phyloP scores from a whole-genome alignment of 2,797 vertebrate species.

The Gymnoscopelus braueri region DNA sequence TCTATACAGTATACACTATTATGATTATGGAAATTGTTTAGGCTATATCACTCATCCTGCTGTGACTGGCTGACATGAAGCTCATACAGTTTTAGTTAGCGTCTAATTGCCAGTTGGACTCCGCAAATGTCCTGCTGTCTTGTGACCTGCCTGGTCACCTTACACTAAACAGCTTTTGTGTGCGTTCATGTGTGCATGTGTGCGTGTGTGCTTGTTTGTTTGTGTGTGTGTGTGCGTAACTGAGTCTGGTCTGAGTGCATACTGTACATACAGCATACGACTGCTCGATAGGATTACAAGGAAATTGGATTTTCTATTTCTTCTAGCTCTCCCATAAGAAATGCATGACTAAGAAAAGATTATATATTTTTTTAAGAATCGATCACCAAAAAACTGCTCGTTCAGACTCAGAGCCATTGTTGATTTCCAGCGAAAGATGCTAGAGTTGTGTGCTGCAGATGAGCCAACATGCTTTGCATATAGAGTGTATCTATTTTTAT shows the following conservation, averaged over 20 bases:
- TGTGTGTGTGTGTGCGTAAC: conserved; percentile 19
- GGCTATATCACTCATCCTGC: too few relatives aligned
- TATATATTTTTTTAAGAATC: conserved; percentile 28
- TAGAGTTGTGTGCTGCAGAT: conserved; percentile 15
- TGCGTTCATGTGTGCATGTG: not conserved
- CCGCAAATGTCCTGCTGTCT: too few relatives aligned
- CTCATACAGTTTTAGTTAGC: too few relatives aligned
- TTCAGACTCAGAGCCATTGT: conserved; percentile 12
- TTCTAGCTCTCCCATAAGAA: conserved; percentile 43
- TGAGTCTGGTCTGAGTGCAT: conserved; percentile 6
- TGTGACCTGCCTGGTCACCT: too few relatives aligned
- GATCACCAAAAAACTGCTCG: conserved; percentile 47
- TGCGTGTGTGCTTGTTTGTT: not conserved
- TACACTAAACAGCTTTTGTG: not conserved
- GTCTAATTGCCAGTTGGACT: too few relatives aligned
- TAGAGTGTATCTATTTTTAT: conserved; percentile 38
- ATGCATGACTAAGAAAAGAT: conserved; percentile 49
- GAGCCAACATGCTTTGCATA: conserved; percentile 48
- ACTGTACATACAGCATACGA: not conserved
- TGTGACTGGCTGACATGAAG: too few relatives aligned
- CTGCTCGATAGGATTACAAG: conserved; percentile 33
- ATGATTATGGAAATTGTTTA: too few relatives aligned
- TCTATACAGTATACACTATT: too few relatives aligned
- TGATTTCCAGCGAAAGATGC: conserved; percentile 21
- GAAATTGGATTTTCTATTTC: conserved; percentile 54